Conservation (phyloP, 2,113 vertebrate genomes). For the Labeo rohita region DNA sequence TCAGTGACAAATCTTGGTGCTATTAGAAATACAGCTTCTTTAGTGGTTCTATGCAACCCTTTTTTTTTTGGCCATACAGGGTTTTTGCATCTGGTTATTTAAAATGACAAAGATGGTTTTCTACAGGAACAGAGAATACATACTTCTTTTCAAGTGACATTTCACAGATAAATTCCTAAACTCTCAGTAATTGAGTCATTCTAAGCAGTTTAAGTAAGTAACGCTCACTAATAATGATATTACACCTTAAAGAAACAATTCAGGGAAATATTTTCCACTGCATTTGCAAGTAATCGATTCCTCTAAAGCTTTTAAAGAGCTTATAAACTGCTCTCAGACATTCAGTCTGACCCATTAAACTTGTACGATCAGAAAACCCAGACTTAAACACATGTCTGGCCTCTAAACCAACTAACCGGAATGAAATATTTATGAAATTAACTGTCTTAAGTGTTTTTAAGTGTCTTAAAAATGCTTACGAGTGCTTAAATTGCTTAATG, state of each 20-base stretch:
- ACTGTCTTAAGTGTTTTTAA: too few species aligned
- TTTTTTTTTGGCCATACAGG: neutral
- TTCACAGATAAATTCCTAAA: neutral
- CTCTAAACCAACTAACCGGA: too few species aligned
- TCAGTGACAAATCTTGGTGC: neutral
- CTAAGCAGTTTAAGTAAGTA: neutral
- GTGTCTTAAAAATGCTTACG: too few species aligned
- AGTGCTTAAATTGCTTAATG: too few species aligned
- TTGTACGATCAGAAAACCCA: too few species aligned
- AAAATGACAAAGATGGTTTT: neutral
- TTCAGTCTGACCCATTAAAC: neutral
- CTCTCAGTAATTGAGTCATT: neutral
- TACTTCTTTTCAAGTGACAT: neutral
- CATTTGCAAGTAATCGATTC: neutral
- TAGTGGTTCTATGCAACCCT: neutral
- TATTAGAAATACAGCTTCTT: neutral
- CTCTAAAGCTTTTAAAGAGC: neutral
- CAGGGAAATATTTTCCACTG: neutral
- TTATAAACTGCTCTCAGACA: neutral
- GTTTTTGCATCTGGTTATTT: neutral
- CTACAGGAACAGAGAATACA: neutral
- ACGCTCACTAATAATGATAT: neutral
- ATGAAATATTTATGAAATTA: too few species aligned
- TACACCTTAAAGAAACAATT: neutral
- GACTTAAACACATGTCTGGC: too few species aligned